phyloP scores from a whole-genome alignment of 2,797 vertebrate genomes.

The Masticophis lateralis region DNA sequence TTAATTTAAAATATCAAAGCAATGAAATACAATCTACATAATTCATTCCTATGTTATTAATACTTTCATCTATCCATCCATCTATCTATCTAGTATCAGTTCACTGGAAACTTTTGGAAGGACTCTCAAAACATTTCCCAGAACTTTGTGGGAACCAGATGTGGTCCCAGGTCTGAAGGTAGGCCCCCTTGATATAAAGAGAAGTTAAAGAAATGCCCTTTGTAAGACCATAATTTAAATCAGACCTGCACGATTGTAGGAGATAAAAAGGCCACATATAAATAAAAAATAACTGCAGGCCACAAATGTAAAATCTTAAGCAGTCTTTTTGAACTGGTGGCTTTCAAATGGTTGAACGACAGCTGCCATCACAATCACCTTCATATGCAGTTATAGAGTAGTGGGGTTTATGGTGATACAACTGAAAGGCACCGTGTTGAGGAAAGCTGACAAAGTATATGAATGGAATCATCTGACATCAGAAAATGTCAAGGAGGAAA shows the following conservation, averaged over 20 bases:
- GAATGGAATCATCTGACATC: conserved; percentile 48
- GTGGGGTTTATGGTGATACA: neutral
- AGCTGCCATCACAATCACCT: neutral
- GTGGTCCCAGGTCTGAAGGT: neutral
- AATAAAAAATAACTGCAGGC: neutral
- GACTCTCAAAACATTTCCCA: neutral
- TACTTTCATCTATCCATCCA: neutral
- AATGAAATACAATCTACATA: neutral
- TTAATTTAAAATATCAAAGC: neutral
- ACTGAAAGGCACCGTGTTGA: neutral
- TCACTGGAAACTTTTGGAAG: neutral
- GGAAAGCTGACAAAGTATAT: conserved; percentile 1
- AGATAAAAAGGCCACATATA: neutral
- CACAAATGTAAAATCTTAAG: neutral
- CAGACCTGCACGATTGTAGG: neutral
- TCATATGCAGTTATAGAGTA: neutral
- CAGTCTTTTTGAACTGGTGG: neutral
- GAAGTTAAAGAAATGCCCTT: neutral
- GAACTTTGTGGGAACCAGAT: neutral
- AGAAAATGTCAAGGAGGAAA: conserved; percentile 35
- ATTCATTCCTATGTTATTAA: neutral
- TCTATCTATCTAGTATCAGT: neutral
- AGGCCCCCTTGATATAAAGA: neutral
- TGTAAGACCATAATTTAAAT: conserved; percentile 8
- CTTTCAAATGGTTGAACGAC: neutral